Conservation (phyloP, 35 echinoderm and acorn worm genomes). For the Diadema setosum region DNA sequence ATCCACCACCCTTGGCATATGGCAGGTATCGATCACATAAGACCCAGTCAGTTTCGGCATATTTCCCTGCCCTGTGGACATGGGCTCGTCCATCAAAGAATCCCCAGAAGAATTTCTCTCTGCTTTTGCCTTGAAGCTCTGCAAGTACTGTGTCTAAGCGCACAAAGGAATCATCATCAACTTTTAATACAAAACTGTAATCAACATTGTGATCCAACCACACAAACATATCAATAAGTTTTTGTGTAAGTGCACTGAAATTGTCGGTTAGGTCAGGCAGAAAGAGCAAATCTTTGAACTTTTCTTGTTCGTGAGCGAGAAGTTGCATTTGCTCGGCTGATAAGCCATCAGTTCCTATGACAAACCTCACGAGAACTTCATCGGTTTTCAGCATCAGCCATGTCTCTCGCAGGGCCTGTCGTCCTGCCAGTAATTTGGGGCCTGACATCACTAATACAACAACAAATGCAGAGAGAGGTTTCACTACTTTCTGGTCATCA, state of each 20-base stretch:
- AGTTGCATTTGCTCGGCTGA: neutral
- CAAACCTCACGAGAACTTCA: constrained; percentile 48
- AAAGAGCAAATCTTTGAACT: constrained; percentile 47
- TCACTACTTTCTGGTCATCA: neutral
- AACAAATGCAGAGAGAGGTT: constrained; percentile 51
- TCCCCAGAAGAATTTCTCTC: constrained; percentile 65
- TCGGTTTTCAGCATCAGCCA: constrained; percentile 28
- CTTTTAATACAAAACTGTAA: constrained; percentile 68
- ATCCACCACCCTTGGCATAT: constrained; percentile 75
- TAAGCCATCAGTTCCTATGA: constrained; percentile 48
- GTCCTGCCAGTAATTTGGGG: constrained; percentile 31
- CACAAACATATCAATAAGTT: constrained; percentile 66
- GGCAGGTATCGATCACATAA: constrained; percentile 75
- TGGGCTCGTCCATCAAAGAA: constrained; percentile 80
- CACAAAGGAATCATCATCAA: constrained; percentile 78
- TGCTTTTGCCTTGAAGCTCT: constrained; percentile 38
- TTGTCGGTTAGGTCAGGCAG: constrained; percentile 37
- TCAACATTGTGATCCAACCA: constrained; percentile 72
- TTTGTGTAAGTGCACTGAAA: constrained; percentile 44
- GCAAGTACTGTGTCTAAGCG: constrained; percentile 25
- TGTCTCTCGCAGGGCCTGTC: constrained; percentile 54
- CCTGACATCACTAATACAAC: constrained; percentile 69
- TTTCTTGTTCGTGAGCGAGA: constrained; percentile 28
- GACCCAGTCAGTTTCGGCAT: constrained; percentile 67
- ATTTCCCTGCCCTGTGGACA: constrained; percentile 60